These are phyloP conservation scores for Rafetus swinhoei DNA, from an alignment of 2,113 vertebrate genomes.

Conservation along the genomic window DNA sequence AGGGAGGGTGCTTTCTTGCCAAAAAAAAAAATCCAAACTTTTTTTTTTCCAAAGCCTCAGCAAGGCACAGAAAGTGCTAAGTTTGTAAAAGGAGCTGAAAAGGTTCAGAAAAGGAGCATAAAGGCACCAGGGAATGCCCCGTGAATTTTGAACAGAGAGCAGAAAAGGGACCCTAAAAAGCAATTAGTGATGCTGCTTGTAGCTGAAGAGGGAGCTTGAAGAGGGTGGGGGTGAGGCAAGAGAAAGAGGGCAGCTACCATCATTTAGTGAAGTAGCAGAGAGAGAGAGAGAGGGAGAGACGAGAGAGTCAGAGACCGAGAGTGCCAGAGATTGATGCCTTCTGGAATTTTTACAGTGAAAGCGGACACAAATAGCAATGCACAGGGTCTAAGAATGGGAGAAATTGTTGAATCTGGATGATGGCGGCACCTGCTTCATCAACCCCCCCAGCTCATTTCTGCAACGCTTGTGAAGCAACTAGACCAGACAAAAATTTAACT, in stretches of 20 bases:
- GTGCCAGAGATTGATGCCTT: not conserved
- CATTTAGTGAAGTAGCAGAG: conserved; percentile 58
- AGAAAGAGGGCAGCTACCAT: conserved; percentile 55
- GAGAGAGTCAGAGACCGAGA: not conserved
- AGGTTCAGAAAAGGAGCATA: conserved; percentile 82
- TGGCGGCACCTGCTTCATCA: not conserved
- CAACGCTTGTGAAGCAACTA: not conserved
- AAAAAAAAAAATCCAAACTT: conserved; percentile 51
- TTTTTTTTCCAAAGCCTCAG: conserved; percentile 69
- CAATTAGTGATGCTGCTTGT: conserved; percentile 87
- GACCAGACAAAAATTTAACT: not conserved
- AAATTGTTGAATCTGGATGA: not conserved
- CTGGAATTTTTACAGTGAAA: conserved; percentile 35
- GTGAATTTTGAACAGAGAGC: conserved; percentile 86
- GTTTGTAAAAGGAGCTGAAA: conserved; percentile 84
- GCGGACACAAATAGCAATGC: conserved; percentile 25
- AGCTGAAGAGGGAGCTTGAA: conserved; percentile 76
- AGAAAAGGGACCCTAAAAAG: conserved; percentile 84
- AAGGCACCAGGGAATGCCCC: conserved; percentile 79
- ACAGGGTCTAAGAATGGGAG: not conserved
- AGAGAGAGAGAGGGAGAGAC: not conserved
- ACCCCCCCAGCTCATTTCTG: not conserved
- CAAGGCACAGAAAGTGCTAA: conserved; percentile 77
- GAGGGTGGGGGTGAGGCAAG: conserved; percentile 50
- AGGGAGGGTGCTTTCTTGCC: conserved; percentile 66